phyloP scores from a whole-genome alignment of 2,797 vertebrate genomes.

The Oryzias sinensis region DNA sequence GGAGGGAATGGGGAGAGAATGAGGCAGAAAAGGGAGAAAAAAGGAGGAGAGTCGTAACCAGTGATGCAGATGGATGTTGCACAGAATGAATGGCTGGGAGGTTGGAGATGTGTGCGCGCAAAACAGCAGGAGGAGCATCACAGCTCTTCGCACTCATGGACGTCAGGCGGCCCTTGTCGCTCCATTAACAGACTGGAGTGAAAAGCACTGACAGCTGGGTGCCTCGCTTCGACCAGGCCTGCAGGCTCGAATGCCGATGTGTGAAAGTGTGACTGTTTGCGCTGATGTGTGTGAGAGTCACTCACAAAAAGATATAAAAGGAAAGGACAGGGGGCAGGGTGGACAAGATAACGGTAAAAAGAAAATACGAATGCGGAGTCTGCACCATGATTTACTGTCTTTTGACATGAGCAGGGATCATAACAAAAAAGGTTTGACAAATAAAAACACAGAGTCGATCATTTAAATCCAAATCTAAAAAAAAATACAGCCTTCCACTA shows the following conservation, averaged over 20 bases:
- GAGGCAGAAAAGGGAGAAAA: background rate
- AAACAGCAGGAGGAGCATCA: slow-evolving; percentile 10
- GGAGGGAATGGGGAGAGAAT: too few relatives aligned
- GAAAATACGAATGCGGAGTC: background rate
- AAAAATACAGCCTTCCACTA: too few relatives aligned
- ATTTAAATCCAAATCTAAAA: too few relatives aligned
- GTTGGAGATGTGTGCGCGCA: slow-evolving; percentile 3
- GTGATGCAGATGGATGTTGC: slow-evolving; percentile 33
- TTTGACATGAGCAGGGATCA: too few relatives aligned
- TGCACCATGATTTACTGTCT: too few relatives aligned
- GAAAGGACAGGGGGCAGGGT: background rate
- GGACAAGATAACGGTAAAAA: background rate
- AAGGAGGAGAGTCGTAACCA: slow-evolving; percentile 10
- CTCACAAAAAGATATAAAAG: background rate
- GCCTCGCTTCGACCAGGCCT: slow-evolving; percentile 25
- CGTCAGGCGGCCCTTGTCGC: slow-evolving; percentile 6
- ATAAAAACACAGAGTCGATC: too few relatives aligned
- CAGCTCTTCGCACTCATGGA: slow-evolving; percentile 19
- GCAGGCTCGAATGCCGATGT: slow-evolving; percentile 30
- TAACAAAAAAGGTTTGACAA: too few relatives aligned
- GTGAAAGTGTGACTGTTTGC: slow-evolving; percentile 17
- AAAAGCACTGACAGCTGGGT: slow-evolving; percentile 41
- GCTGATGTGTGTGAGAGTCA: background rate
- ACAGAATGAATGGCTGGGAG: slow-evolving; percentile 9
- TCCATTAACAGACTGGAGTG: slow-evolving; percentile 42